A percentile compares a stretch with the other conserved stretches of the same genome.
Conservation (phyloP, 2,888 invertebrate species). For the Fabriciana adippe region DNA sequence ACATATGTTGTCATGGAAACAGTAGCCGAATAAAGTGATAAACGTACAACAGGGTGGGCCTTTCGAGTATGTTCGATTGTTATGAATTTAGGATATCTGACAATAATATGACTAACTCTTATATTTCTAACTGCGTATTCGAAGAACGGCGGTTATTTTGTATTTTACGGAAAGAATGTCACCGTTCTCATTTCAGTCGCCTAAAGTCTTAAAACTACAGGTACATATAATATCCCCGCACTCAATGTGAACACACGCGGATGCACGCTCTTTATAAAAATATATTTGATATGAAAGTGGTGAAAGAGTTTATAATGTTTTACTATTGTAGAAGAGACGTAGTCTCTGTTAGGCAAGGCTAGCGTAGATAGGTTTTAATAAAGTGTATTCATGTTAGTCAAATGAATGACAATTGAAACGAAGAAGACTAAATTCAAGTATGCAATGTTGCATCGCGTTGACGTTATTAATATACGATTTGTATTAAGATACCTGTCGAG, state of each 20-base stretch:
- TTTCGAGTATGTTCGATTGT: conserved; percentile 54
- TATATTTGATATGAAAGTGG: conserved; percentile 48
- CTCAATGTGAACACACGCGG: conserved; percentile 39
- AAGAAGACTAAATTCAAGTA: conserved; percentile 80
- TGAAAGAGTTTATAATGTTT: conserved; percentile 69
- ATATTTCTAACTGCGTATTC: conserved; percentile 34
- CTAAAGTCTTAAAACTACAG: conserved; percentile 11
- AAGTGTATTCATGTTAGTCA: conserved; percentile 73
- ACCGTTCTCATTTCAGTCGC: conserved; percentile 36
- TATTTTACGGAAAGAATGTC: conserved; percentile 18
- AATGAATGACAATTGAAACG: conserved; percentile 79
- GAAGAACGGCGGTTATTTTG: conserved; percentile 10
- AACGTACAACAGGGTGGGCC: conserved; percentile 63
- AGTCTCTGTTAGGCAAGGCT: conserved; percentile 79
- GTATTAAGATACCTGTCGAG: conserved; percentile 56
- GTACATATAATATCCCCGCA: conserved; percentile 26
- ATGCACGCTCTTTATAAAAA: conserved; percentile 39
- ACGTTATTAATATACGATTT: conserved; percentile 72
- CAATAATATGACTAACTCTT: conserved; percentile 73
- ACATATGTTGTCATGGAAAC: conserved; percentile 16
- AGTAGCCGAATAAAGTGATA: conserved; percentile 53
- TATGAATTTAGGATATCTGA: conserved; percentile 75
- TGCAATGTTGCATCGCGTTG: conserved; percentile 78
- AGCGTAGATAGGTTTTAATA: conserved; percentile 78
- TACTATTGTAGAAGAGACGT: conserved; percentile 74